Base-by-base conservation (phyloP, 2,888 invertebrate species). In the Drepanosiphum platanoidis region DNA sequence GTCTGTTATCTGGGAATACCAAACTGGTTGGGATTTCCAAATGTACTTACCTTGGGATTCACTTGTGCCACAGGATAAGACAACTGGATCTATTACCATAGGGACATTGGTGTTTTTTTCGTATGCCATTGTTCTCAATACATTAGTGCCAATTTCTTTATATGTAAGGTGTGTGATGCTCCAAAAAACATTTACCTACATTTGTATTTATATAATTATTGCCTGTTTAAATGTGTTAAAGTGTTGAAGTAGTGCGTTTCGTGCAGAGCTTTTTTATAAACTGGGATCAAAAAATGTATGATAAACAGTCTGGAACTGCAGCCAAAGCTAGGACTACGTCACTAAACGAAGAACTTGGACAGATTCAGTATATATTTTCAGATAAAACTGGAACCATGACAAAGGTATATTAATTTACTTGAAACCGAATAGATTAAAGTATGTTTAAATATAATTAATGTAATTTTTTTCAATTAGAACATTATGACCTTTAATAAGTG, bases 401-500 rank as follows among this genome's bases (percentile, higher is more conserved):
- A 42, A 98, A 92, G 90, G 92, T 92, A 87, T 64, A n/a, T n/a
- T n/a, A 32, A 3, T 34, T 39, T 7, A 32, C 5, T n/a, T 0
- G 3, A 15, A 34, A 68, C 1, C 5, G 13, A 13, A 66, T 30
- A 13, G 1, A 32, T n/a, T n/a, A n/a, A n/a, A n/a, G n/a, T n/a
- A n/a, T n/a, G n/a, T n/a, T n/a, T n/a, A n/a, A n/a, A n/a, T n/a
- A n/a, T n/a, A n/a, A n/a, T n/a, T n/a, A n/a, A n/a, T n/a, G n/a
- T n/a, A n/a, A n/a, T 61, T 66, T 22, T 80, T 89, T 89, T 18
- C 89, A 18, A 52, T 52, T 52, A 98, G 92, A 99, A 99, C 90
- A 98, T 99, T 88, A 99, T 99, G 99, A 97, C 98, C 86, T 99
- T 99, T 91, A 99, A 99, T 91, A 99, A 99, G 91, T 98, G 98